These are phyloP conservation scores for Eumerus sabulonum DNA, from an alignment of 2,888 invertebrate species.

Conservation along the genomic window DNA sequence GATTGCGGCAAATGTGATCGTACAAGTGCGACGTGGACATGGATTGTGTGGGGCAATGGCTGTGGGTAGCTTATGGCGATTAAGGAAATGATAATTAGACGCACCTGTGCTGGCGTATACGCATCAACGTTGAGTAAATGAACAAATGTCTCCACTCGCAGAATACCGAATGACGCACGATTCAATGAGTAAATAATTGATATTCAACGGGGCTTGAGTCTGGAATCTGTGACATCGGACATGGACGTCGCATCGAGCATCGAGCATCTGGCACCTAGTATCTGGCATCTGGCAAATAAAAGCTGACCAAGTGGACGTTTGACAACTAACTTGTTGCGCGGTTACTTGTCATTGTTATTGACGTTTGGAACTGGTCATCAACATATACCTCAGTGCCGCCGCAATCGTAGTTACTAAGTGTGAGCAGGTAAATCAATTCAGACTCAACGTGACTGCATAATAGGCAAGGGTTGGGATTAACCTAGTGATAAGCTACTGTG, in stretches of 20 bases:
- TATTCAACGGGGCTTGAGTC: slow-evolving; percentile 52
- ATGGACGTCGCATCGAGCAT: no score
- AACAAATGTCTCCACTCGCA: slow-evolving; percentile 57
- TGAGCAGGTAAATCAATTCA: slow-evolving; percentile 2
- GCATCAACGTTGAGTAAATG: slow-evolving; percentile 20
- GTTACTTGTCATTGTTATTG: neutral
- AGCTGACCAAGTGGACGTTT: slow-evolving; percentile 57
- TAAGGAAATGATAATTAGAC: slow-evolving; percentile 68
- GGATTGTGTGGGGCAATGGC: slow-evolving; percentile 1
- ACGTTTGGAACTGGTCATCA: neutral
- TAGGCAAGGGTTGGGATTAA: slow-evolving; percentile 53
- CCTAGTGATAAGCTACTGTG: slow-evolving; percentile 42
- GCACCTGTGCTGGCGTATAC: slow-evolving; percentile 58
- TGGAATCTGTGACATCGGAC: no score
- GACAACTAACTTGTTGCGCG: slow-evolving; percentile 42
- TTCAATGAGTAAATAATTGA: slow-evolving; percentile 62
- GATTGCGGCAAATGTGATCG: neutral
- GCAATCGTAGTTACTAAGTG: neutral
- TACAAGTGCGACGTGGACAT: neutral
- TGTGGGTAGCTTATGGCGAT: slow-evolving; percentile 66
- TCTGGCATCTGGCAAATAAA: neutral
- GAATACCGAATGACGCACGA: slow-evolving; percentile 61
- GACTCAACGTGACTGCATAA: slow-evolving; percentile 43
- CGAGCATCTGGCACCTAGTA: no score
- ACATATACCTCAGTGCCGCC: neutral